Evolutionary conservation across 2,113 vertebrate species (phyloP).

Genomic region (Cavia porcellus): DNA sequence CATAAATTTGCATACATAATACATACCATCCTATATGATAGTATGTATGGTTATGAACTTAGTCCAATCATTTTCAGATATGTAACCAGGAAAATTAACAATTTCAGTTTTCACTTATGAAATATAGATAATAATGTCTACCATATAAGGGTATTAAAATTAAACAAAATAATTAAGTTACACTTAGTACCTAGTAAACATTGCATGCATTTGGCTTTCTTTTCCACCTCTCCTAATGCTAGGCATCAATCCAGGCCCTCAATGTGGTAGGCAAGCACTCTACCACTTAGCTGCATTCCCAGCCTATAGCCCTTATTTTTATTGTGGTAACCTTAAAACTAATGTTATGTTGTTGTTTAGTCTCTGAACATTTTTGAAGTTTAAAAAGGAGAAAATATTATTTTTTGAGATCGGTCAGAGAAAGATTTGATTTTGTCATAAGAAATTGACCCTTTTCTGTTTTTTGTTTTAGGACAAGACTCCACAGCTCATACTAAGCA

Average conservation of each 20-base stretch:
- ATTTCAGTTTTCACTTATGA: too few species aligned
- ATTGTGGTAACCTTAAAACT: background rate
- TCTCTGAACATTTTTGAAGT: slow-evolving; percentile 35
- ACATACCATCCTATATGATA: background rate
- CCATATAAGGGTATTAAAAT: background rate
- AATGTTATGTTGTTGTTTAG: background rate
- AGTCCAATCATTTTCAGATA: background rate
- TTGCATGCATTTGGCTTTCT: background rate
- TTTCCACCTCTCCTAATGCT: background rate
- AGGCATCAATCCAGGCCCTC: background rate
- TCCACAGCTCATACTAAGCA: too few species aligned
- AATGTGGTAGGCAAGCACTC: background rate
- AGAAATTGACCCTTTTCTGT: too few species aligned
- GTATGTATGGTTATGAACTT: background rate
- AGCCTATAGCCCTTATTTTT: background rate
- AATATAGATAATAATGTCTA: too few species aligned
- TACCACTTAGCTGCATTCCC: too few species aligned
- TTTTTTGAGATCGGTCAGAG: slow-evolving; percentile 13
- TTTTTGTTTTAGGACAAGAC: too few species aligned
- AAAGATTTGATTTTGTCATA: background rate
- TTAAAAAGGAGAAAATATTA: background rate
- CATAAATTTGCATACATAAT: background rate
- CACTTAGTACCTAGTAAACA: background rate
- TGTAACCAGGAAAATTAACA: background rate
- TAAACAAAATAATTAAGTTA: slow-evolving; percentile 25